Percentiles rank a stretch among this genome's conserved stretches.
These are phyloP conservation scores for Mus spicilegus DNA, from an alignment of 2,113 vertebrate genomes.

Conservation along the genomic window DNA sequence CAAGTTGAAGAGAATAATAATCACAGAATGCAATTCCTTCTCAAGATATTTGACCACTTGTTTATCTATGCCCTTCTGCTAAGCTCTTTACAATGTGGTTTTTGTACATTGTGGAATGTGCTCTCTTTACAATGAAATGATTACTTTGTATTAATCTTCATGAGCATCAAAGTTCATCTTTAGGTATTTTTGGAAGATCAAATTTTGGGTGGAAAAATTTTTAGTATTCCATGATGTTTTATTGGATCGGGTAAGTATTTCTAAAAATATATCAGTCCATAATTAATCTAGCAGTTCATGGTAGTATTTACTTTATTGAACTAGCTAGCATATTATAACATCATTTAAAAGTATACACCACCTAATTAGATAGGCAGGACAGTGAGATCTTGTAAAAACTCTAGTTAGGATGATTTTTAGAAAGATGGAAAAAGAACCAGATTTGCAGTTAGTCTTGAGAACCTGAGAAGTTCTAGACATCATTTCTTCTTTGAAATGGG, in stretches of 20 bases:
- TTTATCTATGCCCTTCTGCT: background rate
- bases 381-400: background rate
- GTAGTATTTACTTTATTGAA: background rate
- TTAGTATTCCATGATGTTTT: background rate
- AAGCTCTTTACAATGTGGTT: background rate
- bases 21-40: background rate
- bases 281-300: constrained; percentile 20
- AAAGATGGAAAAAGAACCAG: background rate
- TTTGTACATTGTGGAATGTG: background rate
- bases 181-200: background rate
- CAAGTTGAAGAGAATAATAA: background rate
- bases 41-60: background rate
- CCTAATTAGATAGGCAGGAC: constrained; percentile 41
- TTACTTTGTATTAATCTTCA: background rate
- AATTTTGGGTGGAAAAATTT: background rate
- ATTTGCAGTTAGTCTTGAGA: background rate
- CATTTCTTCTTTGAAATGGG: background rate
- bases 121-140: too few relatives aligned
- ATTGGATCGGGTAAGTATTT: constrained; percentile 43
- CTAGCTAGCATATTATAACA: background rate
- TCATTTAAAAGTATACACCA: constrained; percentile 27
- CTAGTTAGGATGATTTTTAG: background rate
- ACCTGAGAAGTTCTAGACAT: background rate
- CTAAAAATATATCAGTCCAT: background rate
- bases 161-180: background rate